Evolutionary conservation across 2,888 invertebrate genomes (phyloP).

Genomic region (Pedicia rivosa): DNA sequence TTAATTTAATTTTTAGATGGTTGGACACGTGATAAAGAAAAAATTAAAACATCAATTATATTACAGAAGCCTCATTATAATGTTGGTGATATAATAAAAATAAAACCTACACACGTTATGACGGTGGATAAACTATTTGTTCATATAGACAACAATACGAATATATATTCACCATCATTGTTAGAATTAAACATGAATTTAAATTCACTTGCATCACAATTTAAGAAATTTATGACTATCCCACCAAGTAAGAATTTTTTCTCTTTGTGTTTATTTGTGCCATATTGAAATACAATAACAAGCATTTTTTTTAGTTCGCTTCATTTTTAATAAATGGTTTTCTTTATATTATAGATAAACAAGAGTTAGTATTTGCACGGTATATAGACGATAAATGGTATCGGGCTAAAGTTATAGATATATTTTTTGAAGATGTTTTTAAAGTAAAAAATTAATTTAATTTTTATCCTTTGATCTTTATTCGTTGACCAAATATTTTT

Average conservation of each 20-base stretch:
- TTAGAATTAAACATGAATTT: no score
- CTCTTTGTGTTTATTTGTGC: no score
- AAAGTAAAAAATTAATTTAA: conserved; percentile 11
- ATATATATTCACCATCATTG: conserved; percentile 16
- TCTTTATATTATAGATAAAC: conserved; percentile 10
- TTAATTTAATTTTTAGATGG: conserved; percentile 17
- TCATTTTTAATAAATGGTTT: no score
- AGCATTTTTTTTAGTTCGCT: no score
- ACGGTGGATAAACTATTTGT: conserved; percentile 20
- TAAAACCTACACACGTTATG: conserved; percentile 20
- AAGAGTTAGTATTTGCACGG: conserved; percentile 21
- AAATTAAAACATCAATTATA: conserved; percentile 16
- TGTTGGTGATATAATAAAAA: conserved; percentile 14
- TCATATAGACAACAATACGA: conserved; percentile 15
- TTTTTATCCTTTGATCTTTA: not conserved
- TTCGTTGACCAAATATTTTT: no score
- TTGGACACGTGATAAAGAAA: conserved; percentile 23
- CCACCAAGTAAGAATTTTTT: no score
- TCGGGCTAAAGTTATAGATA: conserved; percentile 20
- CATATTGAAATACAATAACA: not conserved
- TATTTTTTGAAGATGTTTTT: conserved; percentile 8
- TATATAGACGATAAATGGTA: conserved; percentile 23
- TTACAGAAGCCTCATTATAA: conserved; percentile 11
- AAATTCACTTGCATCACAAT: no score
- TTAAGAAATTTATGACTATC: no score